Base-by-base conservation (phyloP, 2,797 vertebrate species). In the Thripadectes ignobilis region DNA sequence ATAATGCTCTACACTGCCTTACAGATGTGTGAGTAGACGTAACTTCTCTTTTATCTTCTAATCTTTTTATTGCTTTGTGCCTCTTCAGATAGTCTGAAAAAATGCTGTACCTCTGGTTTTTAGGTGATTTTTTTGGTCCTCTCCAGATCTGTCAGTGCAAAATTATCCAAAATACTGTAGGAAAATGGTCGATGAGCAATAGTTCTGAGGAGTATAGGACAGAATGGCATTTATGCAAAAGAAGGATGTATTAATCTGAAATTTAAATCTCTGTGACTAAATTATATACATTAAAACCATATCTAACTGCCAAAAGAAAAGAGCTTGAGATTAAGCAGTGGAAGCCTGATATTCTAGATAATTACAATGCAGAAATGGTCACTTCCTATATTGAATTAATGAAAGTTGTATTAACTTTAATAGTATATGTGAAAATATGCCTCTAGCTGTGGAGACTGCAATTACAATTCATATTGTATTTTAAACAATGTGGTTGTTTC, bases 81-180 rank as follows among this genome's bases (percentile, higher is more conserved):
- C 26, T 41, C 15, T 59, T 27, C 26, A 82, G 17, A 46, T 57
- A 58, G 15, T 26, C 51, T 80, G 39, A 7, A 67, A 41, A 89
- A 83, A 67, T 57, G 23, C 22, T 38, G 32, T 61, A 46, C 30
- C 20, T 67, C 24, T 51, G 5, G 3, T 15, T 41, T 61, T 57
- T n/a, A 12, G 14, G 5, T 5, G 6, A 4, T 43, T n/a, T 9
- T 49, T 55, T 12, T 0, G 2, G 2, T 34, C 13, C 11, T 86
- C 29, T 75, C 22, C 13, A 20, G 30, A 39, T 88, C 84, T 58
- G 8, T 69, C 23, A 72, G 54, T n/a, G 24, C 63, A 84, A 54
- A 84, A 48, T 39, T 69, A 21, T 17, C n/a, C 7, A 58, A 72
- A 84, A 65, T 62, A 45, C 16, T 45, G 11, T n/a, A 46, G 27